These are phyloP conservation scores for Anthopleura sola DNA, from an alignment of 64 coral and sea anemone genomes.

Conservation along the genomic window DNA sequence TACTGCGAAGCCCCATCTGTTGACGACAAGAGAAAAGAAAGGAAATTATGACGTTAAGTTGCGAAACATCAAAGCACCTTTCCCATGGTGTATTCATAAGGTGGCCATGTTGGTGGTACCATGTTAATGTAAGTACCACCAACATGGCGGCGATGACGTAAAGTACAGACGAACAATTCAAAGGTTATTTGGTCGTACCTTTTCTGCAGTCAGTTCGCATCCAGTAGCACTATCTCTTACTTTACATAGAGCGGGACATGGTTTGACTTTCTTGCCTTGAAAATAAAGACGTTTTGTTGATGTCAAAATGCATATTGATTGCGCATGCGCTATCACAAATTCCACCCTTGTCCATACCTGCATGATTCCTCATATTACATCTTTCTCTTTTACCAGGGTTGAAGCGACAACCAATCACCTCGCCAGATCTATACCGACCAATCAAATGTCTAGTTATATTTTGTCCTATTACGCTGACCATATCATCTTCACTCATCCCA, in stretches of 20 bases:
- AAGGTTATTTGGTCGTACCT: slow-evolving; percentile 18
- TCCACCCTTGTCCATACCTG: neutral
- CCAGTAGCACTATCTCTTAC: slow-evolving; percentile 4
- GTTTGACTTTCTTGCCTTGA: slow-evolving; percentile 22
- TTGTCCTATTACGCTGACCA: slow-evolving; percentile 34
- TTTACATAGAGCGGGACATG: slow-evolving; percentile 27
- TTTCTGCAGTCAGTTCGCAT: slow-evolving; percentile 20
- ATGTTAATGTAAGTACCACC: no score
- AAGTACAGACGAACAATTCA: no score
- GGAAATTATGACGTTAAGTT: no score
- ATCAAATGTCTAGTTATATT: slow-evolving; percentile 32
- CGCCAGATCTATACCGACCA: slow-evolving; percentile 12
- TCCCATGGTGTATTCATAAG: no score
- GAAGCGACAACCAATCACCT: slow-evolving; percentile 27
- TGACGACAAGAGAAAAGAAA: neutral
- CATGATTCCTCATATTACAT: slow-evolving; percentile 18
- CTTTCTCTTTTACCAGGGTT: neutral
- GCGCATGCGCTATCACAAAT: neutral
- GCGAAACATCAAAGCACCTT: no score
- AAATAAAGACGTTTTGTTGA: neutral
- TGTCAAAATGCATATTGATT: neutral
- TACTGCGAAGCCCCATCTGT: slow-evolving; percentile 75
- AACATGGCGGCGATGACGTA: no score
- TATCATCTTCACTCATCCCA: slow-evolving; percentile 49
- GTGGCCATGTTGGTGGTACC: no score